These are phyloP conservation scores for Moxostoma hubbsi DNA, from an alignment of 2,797 vertebrate genomes.

Conservation along the genomic window DNA sequence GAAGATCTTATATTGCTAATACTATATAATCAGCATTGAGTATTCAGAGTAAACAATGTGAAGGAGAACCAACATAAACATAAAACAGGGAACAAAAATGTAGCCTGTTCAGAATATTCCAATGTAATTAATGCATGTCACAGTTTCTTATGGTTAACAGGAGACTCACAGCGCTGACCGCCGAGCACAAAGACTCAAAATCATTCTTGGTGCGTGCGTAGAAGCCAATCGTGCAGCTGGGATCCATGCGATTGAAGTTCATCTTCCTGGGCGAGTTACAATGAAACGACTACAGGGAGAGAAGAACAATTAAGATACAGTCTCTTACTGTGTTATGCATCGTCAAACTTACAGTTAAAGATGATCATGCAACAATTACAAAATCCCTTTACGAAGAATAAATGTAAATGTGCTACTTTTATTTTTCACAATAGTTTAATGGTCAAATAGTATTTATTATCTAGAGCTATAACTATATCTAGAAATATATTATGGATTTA, in stretches of 20 bases:
- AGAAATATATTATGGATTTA: too few relatives aligned
- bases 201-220: constrained; percentile 86
- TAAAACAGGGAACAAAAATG: not conserved
- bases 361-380: not conserved
- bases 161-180: constrained; percentile 80
- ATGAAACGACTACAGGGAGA: constrained; percentile 83
- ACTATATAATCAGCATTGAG: too few relatives aligned
- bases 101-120: too few relatives aligned
- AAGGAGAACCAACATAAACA: not conserved
- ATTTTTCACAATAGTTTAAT: too few relatives aligned
- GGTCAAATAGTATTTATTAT: too few relatives aligned
- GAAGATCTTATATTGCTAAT: not conserved
- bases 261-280: constrained; percentile 90
- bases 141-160: not conserved
- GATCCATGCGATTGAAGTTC: constrained; percentile 90
- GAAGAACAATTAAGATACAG: not conserved
- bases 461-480: too few relatives aligned
- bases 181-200: constrained; percentile 85
- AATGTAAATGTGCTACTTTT: not conserved
- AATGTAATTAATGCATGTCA: too few relatives aligned
- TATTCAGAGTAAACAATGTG: not conserved
- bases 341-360: not conserved
- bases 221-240: constrained; percentile 92
- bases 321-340: not conserved
- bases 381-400: too few relatives aligned